Conservation (phyloP, 2,113 vertebrate genomes). For the Sterna hirundo region DNA sequence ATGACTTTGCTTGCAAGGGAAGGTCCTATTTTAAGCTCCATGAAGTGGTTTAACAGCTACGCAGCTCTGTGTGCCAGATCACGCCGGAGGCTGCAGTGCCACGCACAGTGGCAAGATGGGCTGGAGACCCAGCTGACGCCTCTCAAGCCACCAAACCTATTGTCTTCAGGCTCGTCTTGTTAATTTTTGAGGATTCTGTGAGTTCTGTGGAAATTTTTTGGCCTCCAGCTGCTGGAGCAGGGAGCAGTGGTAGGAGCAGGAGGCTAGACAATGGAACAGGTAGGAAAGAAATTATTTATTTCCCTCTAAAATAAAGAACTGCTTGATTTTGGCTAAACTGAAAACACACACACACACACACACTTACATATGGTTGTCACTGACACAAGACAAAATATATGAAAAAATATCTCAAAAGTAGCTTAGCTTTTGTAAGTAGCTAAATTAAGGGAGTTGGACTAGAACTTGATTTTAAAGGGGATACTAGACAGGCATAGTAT, state of each 20-base stretch:
- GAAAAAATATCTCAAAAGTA: neutral
- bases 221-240: neutral
- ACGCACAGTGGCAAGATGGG: accelerated
- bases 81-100: accelerated
- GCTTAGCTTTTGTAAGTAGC: neutral
- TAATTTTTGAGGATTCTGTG: neutral
- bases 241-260: neutral
- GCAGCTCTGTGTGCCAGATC: neutral
- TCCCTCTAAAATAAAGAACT: neutral
- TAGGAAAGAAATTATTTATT: neutral
- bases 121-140: neutral
- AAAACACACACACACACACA: neutral
- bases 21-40: neutral
- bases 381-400: neutral
- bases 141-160: neutral
- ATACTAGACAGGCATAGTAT: neutral
- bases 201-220: neutral
- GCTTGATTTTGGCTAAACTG: neutral
- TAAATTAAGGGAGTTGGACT: neutral
- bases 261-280: neutral
- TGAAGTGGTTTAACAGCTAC: neutral
- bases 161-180: neutral
- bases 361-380: neutral
- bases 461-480: neutral
- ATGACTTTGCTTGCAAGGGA: neutral